These are phyloP conservation scores for Melieria crassipennis DNA, from an alignment of 2,888 invertebrate genomes.

Conservation along the genomic window DNA sequence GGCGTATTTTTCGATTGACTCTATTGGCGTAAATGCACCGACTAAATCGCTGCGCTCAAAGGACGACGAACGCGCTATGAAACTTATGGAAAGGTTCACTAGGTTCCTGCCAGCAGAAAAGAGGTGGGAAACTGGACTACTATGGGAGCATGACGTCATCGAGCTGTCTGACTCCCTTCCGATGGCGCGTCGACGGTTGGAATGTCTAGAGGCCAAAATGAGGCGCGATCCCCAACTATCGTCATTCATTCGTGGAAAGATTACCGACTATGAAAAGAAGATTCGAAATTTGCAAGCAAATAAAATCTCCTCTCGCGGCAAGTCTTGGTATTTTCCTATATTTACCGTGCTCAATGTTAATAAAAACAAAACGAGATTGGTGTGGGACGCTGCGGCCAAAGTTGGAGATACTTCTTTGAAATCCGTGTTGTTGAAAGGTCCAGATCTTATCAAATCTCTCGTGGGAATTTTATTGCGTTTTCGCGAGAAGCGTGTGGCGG, in stretches of 20 bases:
- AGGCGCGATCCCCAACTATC: constrained; percentile 22
- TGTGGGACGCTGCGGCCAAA: constrained; percentile 55
- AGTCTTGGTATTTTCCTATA: constrained; percentile 50
- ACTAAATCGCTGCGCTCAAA: neutral
- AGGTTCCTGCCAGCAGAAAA: too few species aligned
- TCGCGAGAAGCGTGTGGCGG: constrained; percentile 54
- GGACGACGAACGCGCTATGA: constrained; percentile 22
- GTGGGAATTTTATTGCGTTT: constrained; percentile 57
- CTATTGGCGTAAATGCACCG: constrained; percentile 20
- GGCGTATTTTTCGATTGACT: constrained; percentile 33
- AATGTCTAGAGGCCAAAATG: constrained; percentile 35
- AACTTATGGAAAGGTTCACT: constrained; percentile 32
- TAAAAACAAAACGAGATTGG: constrained; percentile 50
- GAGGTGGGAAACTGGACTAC: constrained; percentile 34
- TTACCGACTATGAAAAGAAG: constrained; percentile 30
- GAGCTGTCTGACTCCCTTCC: too few species aligned
- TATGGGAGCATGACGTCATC: constrained; percentile 29
- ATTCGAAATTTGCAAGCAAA: constrained; percentile 16
- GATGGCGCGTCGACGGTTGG: constrained; percentile 31
- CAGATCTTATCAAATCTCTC: constrained; percentile 54
- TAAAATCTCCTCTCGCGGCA: constrained; percentile 14
- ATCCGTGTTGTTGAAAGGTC: constrained; percentile 51
- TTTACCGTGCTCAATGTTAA: constrained; percentile 49
- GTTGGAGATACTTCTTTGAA: constrained; percentile 49
- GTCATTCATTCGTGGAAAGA: constrained; percentile 23